phyloP scores from a whole-genome alignment of 2,797 vertebrate genomes.

The Cercopithecus diana region DNA sequence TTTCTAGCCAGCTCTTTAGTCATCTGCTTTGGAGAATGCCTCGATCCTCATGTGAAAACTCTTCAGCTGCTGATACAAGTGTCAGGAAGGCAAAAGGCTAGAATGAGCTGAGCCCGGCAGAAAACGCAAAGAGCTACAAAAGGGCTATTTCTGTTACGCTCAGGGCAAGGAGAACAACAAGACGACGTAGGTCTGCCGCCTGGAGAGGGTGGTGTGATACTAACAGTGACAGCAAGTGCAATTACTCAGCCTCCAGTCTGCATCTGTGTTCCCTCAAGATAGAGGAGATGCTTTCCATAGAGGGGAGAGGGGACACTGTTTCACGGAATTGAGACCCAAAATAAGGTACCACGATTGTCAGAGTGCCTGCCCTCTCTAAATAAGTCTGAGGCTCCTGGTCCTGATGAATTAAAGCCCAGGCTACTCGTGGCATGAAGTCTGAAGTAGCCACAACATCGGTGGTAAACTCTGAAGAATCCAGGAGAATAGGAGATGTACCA shows the following conservation, averaged over 20 bases:
- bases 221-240: fast-evolving
- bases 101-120: slow-evolving; percentile 50
- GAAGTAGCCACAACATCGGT: background rate
- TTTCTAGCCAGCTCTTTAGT: background rate
- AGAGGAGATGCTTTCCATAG: background rate
- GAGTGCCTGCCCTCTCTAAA: background rate
- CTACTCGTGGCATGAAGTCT: background rate
- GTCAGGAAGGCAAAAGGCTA: slow-evolving; percentile 48
- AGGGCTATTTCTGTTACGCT: slow-evolving; percentile 47
- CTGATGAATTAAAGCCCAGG: background rate
- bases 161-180: slow-evolving; percentile 3
- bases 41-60: slow-evolving; percentile 46
- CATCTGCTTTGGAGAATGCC: background rate
- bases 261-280: background rate
- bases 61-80: background rate
- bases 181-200: background rate
- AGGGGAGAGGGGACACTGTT: background rate
- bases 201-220: background rate
- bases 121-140: slow-evolving; percentile 20
- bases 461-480: background rate
- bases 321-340: background rate
- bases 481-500: background rate
- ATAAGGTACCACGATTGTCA: background rate
- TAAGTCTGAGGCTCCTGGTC: background rate
- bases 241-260: background rate